Percentiles rank a stretch among this genome's conserved stretches.
phyloP scores from a whole-genome alignment of 2,888 invertebrate species.

The Limnephilus auricula region DNA sequence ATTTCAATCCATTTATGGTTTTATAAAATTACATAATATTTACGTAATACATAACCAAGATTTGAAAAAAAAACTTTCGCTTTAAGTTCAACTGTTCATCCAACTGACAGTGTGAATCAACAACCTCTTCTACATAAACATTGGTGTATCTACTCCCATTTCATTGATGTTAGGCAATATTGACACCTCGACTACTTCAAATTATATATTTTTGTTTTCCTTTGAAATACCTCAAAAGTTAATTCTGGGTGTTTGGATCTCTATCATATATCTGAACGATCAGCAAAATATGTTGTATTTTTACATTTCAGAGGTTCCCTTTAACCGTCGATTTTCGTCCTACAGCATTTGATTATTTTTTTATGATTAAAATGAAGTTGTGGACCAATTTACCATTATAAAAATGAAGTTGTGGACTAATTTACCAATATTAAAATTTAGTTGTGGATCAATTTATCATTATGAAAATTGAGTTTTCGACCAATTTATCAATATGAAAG shows the following conservation, averaged over 20 bases:
- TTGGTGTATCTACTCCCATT: not conserved
- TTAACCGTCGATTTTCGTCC: too few relatives aligned
- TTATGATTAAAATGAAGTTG: too few relatives aligned
- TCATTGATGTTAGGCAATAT: not conserved
- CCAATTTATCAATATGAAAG: too few relatives aligned
- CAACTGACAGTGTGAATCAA: not conserved
- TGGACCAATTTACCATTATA: too few relatives aligned
- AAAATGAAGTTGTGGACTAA: too few relatives aligned
- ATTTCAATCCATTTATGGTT: not conserved
- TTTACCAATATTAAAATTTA: too few relatives aligned
- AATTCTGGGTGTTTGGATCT: not conserved
- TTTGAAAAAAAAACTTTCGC: not conserved
- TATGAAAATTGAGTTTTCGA: too few relatives aligned
- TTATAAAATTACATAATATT: not conserved
- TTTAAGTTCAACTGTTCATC: not conserved
- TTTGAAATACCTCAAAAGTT: not conserved
- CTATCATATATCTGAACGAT: too few relatives aligned
- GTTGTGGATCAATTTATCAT: too few relatives aligned
- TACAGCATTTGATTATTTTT: too few relatives aligned
- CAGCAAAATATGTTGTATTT: not conserved
- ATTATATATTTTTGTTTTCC: not conserved
- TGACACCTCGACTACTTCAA: not conserved
- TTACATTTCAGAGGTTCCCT: too few relatives aligned
- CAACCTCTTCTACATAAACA: not conserved
- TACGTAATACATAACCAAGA: not conserved